Percentiles rank a stretch among this genome's conserved stretches.
Conservation (phyloP, 2,113 vertebrate species). For the Oceanodroma tethys region DNA sequence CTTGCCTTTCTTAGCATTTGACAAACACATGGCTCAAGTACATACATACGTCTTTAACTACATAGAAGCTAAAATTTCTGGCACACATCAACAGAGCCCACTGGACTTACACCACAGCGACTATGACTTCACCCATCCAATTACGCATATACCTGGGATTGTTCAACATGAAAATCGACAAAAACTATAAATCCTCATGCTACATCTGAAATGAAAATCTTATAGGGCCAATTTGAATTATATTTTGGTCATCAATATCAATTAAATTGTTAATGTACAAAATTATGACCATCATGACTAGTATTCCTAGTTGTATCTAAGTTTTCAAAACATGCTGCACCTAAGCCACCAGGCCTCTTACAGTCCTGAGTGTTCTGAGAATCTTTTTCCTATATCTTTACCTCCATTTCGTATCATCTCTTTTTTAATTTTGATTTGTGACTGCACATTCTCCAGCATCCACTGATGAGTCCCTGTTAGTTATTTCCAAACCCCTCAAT, state of each 20-base stretch:
- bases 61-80: not conserved
- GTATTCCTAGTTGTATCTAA: not conserved
- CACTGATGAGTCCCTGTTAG: not conserved
- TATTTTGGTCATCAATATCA: not conserved
- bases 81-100: not conserved
- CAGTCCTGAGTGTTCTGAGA: not conserved
- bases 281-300: not conserved
- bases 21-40: not conserved
- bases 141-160: not conserved
- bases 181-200: not conserved
- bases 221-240: not conserved
- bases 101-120: not conserved
- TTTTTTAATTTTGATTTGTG: not conserved
- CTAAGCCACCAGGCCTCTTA: not conserved
- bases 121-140: not conserved
- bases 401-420: not conserved
- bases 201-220: not conserved
- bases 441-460: not conserved
- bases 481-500: not conserved
- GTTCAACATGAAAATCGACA: not conserved
- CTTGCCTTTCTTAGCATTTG: not conserved
- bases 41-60: not conserved
- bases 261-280: not conserved
- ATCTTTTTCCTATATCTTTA: not conserved
- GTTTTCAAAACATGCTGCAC: not conserved